Percentiles rank a stretch among this genome's conserved stretches.
These are phyloP conservation scores for Entomobrya proxima DNA, from an alignment of 2,888 invertebrate genomes.

Conservation along the genomic window DNA sequence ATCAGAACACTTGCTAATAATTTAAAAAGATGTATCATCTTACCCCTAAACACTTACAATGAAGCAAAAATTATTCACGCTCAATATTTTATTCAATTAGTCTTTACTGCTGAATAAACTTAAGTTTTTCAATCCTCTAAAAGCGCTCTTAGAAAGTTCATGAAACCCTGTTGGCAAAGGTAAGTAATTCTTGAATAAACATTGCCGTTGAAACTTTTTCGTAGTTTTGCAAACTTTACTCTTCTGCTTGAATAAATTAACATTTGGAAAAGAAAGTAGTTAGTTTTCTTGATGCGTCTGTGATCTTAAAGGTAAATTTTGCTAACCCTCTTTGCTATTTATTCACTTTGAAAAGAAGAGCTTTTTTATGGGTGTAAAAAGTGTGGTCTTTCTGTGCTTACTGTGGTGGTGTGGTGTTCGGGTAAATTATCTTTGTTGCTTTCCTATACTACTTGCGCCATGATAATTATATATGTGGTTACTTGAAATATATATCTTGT, in stretches of 20 bases:
- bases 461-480: neutral
- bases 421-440: constrained; percentile 56
- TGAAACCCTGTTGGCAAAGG: neutral
- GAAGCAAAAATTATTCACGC: no score
- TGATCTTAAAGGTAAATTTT: neutral
- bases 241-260: neutral
- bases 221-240: neutral
- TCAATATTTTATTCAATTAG: no score
- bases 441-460: constrained; percentile 38
- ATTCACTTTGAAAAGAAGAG: neutral
- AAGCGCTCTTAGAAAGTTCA: neutral
- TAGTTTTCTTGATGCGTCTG: neutral
- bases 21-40: no score
- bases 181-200: neutral
- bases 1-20: no score
- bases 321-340: neutral
- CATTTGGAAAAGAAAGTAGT: neutral
- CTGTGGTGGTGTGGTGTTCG: constrained; percentile 45
- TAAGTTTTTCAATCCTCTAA: no score
- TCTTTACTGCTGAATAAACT: no score
- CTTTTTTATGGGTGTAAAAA: constrained; percentile 37
- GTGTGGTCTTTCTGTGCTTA: constrained; percentile 32
- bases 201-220: neutral
- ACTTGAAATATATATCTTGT: neutral
- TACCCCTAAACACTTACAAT: no score